These are phyloP conservation scores for Propithecus coquereli DNA, from an alignment of 2,113 vertebrate genomes.

Conservation along the genomic window DNA sequence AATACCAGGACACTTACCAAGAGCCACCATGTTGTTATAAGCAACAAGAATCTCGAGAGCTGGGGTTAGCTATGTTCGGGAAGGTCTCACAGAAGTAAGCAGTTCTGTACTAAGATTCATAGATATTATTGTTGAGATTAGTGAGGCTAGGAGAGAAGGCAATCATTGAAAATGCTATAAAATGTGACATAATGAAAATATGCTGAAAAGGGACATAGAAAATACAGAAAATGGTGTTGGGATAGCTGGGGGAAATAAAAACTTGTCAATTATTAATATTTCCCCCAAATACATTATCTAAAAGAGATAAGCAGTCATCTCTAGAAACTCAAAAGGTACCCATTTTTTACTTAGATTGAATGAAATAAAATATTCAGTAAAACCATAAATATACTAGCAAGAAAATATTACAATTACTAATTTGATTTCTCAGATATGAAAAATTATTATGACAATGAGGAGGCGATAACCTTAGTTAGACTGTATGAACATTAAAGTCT, in stretches of 20 bases:
- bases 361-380: neutral
- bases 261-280: neutral
- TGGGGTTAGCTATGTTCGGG: neutral
- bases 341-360: neutral
- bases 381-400: neutral
- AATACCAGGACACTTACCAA: neutral
- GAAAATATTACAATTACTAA: neutral
- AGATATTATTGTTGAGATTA: neutral
- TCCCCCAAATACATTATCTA: neutral
- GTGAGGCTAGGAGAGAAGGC: neutral
- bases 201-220: neutral
- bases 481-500: neutral
- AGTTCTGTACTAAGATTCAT: neutral
- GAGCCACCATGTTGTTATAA: neutral
- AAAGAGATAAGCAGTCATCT: neutral
- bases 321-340: neutral
- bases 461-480: neutral
- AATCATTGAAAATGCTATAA: neutral
- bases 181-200: neutral
- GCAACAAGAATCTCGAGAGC: neutral
- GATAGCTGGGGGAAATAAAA: neutral
- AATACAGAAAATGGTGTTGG: neutral
- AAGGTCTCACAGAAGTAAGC: neutral
- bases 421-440: constrained; percentile 17
- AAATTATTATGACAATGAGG: neutral